These are phyloP conservation scores for Odocoileus hemionus DNA, from an alignment of 2,113 vertebrate genomes.

Conservation along the genomic window DNA sequence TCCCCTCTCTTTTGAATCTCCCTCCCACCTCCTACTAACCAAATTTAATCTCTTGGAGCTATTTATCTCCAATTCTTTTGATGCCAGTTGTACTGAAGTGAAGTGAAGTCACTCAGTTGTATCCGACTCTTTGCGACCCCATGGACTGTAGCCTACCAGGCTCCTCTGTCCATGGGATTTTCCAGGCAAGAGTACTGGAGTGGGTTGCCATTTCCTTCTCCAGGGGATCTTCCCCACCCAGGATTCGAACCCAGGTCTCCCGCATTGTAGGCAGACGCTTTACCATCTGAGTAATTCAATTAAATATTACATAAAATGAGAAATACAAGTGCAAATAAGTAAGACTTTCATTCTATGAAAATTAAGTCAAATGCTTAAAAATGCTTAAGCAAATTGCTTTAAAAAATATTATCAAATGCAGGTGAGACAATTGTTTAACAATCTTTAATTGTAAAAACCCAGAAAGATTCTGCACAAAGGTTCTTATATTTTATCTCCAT, in stretches of 20 bases:
- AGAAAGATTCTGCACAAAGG: not conserved
- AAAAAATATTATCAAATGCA: not conserved
- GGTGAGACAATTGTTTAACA: not conserved
- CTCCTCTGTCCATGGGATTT: too few relatives aligned
- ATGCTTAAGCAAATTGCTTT: not conserved
- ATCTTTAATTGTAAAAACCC: not conserved
- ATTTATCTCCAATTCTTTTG: not conserved
- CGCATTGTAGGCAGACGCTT: too few relatives aligned
- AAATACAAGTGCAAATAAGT: not conserved
- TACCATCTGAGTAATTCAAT: not conserved
- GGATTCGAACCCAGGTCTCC: too few relatives aligned
- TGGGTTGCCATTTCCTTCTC: too few relatives aligned
- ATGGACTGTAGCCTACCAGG: too few relatives aligned
- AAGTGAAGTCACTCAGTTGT: too few relatives aligned
- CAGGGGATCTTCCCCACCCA: too few relatives aligned
- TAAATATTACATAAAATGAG: not conserved
- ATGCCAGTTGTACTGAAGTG: not conserved
- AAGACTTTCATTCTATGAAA: not conserved
- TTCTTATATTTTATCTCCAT: not conserved
- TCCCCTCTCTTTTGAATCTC: not conserved
- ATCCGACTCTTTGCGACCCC: too few relatives aligned
- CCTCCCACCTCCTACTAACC: not conserved
- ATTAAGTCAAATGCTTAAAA: conserved; percentile 9
- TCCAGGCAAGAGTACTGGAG: too few relatives aligned
- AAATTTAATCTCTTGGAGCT: not conserved